phyloP scores from a whole-genome alignment of 2,113 vertebrate genomes.

The Nesogale talazaci region DNA sequence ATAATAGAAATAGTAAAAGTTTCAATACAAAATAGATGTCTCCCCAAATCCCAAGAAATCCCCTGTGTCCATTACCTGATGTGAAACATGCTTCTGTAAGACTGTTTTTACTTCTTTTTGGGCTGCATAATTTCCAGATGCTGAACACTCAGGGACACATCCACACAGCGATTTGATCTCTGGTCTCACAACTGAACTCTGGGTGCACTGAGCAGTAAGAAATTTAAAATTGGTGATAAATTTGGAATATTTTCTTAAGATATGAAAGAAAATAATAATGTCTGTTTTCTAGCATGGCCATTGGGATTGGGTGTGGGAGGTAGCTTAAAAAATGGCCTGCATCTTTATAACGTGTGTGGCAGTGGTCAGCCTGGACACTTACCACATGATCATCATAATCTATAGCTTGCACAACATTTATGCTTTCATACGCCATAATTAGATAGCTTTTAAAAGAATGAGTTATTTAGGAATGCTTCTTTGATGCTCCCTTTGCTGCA shows the following conservation, averaged over 20 bases:
- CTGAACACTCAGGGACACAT: background rate
- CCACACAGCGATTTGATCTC: background rate
- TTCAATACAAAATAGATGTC: background rate
- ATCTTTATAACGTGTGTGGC: background rate
- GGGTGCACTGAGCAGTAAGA: background rate
- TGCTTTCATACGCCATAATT: background rate
- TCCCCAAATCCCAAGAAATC: background rate
- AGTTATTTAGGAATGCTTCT: background rate
- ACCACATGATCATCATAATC: background rate
- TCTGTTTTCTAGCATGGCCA: background rate
- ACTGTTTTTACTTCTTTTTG: background rate
- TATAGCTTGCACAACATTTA: background rate
- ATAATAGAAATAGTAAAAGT: background rate
- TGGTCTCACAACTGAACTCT: background rate
- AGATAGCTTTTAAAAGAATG: slow-evolving; percentile 17
- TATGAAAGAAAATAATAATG: background rate
- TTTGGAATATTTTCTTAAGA: background rate
- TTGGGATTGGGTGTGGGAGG: background rate
- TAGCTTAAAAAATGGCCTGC: background rate
- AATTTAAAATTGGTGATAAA: background rate
- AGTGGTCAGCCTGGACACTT: background rate
- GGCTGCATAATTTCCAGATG: background rate
- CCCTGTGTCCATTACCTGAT: background rate
- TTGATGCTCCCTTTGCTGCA: background rate
- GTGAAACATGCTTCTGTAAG: background rate